phyloP scores from a whole-genome alignment of 2,113 vertebrate species.

The Desmodus rotundus region DNA sequence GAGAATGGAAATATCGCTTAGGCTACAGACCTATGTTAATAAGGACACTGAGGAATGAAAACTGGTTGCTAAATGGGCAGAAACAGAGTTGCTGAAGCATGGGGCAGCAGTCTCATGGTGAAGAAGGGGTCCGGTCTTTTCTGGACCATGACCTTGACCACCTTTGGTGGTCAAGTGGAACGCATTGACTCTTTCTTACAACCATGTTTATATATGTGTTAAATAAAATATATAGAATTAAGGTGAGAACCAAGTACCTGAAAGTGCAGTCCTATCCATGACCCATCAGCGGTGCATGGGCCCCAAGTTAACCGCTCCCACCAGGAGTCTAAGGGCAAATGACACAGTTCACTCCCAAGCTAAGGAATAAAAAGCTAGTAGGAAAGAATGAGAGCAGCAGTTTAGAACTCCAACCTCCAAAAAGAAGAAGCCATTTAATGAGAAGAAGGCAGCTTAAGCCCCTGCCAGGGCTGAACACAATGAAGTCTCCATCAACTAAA shows the following conservation, averaged over 20 bases:
- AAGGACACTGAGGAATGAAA: not conserved
- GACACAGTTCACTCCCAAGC: not conserved
- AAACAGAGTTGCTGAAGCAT: not conserved
- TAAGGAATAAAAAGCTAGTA: not conserved
- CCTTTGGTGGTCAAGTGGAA: not conserved
- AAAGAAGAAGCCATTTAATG: not conserved
- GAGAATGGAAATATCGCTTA: not conserved
- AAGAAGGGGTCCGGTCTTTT: not conserved
- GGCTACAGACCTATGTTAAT: not conserved
- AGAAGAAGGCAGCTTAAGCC: not conserved
- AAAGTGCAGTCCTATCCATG: not conserved
- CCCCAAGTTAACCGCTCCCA: not conserved
- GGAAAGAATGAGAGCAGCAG: not conserved
- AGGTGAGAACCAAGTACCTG: not conserved
- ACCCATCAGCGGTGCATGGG: not conserved
- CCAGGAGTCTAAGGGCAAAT: not conserved
- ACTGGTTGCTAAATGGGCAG: no score
- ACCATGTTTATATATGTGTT: not conserved
- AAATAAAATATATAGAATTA: not conserved
- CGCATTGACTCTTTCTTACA: not conserved
- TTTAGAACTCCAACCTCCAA: not conserved
- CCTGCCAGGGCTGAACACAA: not conserved
- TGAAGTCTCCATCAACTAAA: not conserved
- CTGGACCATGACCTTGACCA: not conserved
- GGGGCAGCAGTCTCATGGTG: not conserved